Evolutionary conservation across 2,797 vertebrate genomes (phyloP).

Genomic region (Poecilia gillii): DNA sequence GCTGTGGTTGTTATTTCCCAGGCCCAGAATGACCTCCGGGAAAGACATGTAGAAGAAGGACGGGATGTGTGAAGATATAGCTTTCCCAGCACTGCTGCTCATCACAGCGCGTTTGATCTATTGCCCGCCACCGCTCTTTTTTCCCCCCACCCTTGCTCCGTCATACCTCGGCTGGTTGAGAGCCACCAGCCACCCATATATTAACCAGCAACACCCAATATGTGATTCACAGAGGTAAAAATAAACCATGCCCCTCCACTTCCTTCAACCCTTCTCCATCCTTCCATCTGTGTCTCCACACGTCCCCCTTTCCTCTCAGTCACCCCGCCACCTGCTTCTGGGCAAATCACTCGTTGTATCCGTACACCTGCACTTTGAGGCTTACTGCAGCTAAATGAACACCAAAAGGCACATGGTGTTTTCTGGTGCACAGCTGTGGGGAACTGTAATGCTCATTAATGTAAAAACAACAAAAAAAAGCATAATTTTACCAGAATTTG

Average conservation of each 20-base stretch:
- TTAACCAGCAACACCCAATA: slow-evolving; percentile 58
- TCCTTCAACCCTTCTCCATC: slow-evolving; percentile 24
- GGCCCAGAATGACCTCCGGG: slow-evolving; percentile 55
- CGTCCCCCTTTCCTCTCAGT: slow-evolving; percentile 20
- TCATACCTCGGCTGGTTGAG: slow-evolving; percentile 43
- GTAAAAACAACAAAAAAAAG: neutral
- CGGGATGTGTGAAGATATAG: slow-evolving; percentile 22
- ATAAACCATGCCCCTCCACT: slow-evolving; percentile 38
- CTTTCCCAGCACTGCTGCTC: slow-evolving; percentile 51
- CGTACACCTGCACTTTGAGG: slow-evolving; percentile 24
- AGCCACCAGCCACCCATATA: slow-evolving; percentile 54
- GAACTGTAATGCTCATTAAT: neutral
- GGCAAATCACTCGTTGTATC: slow-evolving; percentile 33
- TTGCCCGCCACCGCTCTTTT: slow-evolving; percentile 28
- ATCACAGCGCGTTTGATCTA: slow-evolving; percentile 59
- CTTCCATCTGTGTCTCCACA: slow-evolving; percentile 53
- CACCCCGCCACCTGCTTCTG: slow-evolving; percentile 31
- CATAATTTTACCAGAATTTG: neutral
- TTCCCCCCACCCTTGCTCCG: slow-evolving; percentile 5
- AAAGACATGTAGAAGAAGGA: slow-evolving; percentile 29
- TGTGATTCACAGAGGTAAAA: slow-evolving; percentile 49
- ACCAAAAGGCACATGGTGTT: slow-evolving; percentile 3
- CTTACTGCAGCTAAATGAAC: slow-evolving; percentile 19
- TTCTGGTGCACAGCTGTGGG: slow-evolving; percentile 17
- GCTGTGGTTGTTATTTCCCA: slow-evolving; percentile 42